phyloP scores from a whole-genome alignment of 2,113 vertebrate genomes.

The Anthoscopus minutus region DNA sequence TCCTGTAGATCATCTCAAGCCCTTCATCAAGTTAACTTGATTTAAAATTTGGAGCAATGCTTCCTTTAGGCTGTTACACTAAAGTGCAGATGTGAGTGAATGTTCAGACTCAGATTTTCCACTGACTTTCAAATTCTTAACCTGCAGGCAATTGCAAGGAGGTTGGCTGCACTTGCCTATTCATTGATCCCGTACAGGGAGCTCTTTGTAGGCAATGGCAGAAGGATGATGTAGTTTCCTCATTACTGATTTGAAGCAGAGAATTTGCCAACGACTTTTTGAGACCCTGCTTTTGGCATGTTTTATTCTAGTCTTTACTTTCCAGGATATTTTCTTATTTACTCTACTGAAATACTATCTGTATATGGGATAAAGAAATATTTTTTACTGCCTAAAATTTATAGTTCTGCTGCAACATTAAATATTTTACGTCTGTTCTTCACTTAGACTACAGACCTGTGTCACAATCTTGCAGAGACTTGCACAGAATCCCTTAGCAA shows the following conservation, averaged over 20 bases:
- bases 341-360: background rate
- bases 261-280: background rate
- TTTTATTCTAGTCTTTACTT: background rate
- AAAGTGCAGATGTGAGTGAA: conserved; percentile 48
- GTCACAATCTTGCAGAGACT: background rate
- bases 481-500: background rate
- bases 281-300: background rate
- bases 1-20: conserved; percentile 53
- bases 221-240: background rate
- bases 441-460: background rate
- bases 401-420: background rate
- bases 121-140: conserved; percentile 34
- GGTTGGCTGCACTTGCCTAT: conserved; percentile 51
- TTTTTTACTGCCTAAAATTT: background rate
- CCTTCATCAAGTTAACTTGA: conserved; percentile 63
- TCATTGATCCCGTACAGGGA: background rate
- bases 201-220: background rate
- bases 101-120: conserved; percentile 39
- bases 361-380: background rate
- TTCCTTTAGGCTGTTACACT: conserved; percentile 63
- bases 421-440: background rate
- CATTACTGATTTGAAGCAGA: background rate
- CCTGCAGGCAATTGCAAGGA: conserved; percentile 62
- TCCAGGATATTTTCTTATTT: background rate
- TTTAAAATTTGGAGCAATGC: conserved; percentile 55